These are phyloP conservation scores for Calypte anna DNA, from an alignment of 2,113 vertebrate genomes.

Conservation along the genomic window DNA sequence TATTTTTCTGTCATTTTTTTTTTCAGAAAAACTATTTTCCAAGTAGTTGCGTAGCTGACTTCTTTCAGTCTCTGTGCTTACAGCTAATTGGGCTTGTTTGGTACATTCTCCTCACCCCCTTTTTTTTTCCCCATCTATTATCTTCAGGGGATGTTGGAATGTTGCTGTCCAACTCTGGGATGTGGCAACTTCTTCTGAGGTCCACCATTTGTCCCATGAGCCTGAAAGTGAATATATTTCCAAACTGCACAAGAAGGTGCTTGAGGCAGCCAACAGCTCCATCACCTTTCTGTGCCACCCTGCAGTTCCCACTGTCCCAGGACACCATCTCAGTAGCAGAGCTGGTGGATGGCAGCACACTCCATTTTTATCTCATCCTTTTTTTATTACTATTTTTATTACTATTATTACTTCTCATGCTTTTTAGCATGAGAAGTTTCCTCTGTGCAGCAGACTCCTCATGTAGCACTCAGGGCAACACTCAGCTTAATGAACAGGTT, in stretches of 20 bases:
- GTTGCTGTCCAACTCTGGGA: not conserved
- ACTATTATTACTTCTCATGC: no score
- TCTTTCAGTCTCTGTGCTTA: not conserved
- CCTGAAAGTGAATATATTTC: not conserved
- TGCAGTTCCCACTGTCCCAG: not conserved
- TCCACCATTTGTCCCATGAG: not conserved
- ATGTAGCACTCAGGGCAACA: not conserved
- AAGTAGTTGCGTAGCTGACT: not conserved
- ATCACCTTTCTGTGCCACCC: not conserved
- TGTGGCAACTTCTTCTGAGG: not conserved
- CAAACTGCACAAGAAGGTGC: not conserved
- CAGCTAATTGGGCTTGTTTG: not conserved
- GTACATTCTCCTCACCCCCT: rapidly evolving
- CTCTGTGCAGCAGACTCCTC: not conserved
- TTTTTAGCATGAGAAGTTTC: not conserved
- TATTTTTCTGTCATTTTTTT: not conserved
- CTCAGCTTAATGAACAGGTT: not conserved
- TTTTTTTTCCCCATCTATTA: not conserved
- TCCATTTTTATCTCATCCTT: no score
- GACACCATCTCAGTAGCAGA: not conserved
- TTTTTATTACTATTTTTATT: no score
- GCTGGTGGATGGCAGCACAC: not conserved
- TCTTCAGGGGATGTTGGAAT: not conserved
- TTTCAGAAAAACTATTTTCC: not conserved
- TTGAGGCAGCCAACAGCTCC: not conserved